These are phyloP conservation scores for Myripristis jacobus DNA, from an alignment of 2,797 vertebrate genomes.

Conservation along the genomic window DNA sequence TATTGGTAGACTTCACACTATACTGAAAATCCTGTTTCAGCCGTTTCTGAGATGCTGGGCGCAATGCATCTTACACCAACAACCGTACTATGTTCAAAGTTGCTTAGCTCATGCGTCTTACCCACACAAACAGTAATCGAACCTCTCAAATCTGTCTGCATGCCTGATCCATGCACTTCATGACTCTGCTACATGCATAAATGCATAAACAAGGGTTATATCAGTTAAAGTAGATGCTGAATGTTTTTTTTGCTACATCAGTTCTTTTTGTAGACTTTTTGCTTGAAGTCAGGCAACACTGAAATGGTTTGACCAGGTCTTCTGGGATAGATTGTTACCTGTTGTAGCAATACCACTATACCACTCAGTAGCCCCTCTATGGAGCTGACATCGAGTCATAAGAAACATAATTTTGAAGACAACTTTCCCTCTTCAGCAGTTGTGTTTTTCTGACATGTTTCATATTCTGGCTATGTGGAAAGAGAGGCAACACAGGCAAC, in stretches of 20 bases:
- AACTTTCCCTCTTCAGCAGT: conserved; percentile 8
- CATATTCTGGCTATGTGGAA: conserved; percentile 6
- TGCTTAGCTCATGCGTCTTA: too few relatives aligned
- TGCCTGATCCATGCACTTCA: too few relatives aligned
- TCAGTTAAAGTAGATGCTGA: too few relatives aligned
- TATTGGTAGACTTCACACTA: too few relatives aligned
- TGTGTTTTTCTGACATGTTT: conserved; percentile 42
- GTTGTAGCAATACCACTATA: not conserved
- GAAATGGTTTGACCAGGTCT: not conserved
- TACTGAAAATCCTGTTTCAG: too few relatives aligned
- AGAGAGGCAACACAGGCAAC: conserved; percentile 3
- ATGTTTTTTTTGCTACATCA: not conserved
- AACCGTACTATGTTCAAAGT: too few relatives aligned
- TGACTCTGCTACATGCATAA: not conserved
- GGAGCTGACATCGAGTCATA: conserved; percentile 4
- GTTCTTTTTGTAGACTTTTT: not conserved
- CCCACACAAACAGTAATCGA: too few relatives aligned
- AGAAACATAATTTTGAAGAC: conserved; percentile 1
- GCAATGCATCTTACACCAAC: too few relatives aligned
- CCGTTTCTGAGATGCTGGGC: too few relatives aligned
- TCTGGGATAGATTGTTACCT: not conserved
- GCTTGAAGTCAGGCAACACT: not conserved
- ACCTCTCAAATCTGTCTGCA: too few relatives aligned
- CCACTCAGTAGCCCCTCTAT: not conserved
- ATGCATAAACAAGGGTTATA: too few relatives aligned